A percentile compares a stretch with the other conserved stretches of the same genome.
These are phyloP conservation scores for Discoglossus pictus DNA, from an alignment of 2,797 vertebrate genomes.

Conservation along the genomic window DNA sequence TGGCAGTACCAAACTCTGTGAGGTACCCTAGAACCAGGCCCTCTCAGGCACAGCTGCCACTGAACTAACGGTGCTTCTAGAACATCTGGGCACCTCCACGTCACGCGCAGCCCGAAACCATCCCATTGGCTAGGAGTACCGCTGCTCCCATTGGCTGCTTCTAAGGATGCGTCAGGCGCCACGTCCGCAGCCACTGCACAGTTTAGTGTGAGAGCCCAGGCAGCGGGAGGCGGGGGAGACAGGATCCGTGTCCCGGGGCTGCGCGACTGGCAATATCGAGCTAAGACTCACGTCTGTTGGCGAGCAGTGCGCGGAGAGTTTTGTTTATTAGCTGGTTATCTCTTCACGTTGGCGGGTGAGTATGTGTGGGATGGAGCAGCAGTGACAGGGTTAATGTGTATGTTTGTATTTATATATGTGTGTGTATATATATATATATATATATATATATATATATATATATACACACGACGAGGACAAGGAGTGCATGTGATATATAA, in stretches of 20 bases:
- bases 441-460: no score
- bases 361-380: neutral
- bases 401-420: no score
- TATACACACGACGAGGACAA: no score
- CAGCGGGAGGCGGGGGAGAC: slow-evolving; percentile 16
- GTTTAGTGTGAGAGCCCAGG: slow-evolving; percentile 1
- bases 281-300: neutral
- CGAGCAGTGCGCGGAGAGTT: no score
- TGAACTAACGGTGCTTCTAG: slow-evolving; percentile 9
- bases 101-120: slow-evolving; percentile 2
- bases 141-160: slow-evolving; percentile 16
- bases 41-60: neutral
- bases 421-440: no score
- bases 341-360: no score
- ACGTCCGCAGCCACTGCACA: slow-evolving; percentile 44
- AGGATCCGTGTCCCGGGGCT: neutral
- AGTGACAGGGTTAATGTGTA: no score
- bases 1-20: no score
- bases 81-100: slow-evolving; percentile 44
- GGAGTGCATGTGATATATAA: no score
- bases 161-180: slow-evolving; percentile 46
- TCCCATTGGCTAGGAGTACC: slow-evolving; percentile 13
- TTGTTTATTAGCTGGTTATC: no score
- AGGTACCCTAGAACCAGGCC: no score
- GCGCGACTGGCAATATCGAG: no score